phyloP scores from a whole-genome alignment of 2,797 vertebrate genomes.

The Peromyscus eremicus region DNA sequence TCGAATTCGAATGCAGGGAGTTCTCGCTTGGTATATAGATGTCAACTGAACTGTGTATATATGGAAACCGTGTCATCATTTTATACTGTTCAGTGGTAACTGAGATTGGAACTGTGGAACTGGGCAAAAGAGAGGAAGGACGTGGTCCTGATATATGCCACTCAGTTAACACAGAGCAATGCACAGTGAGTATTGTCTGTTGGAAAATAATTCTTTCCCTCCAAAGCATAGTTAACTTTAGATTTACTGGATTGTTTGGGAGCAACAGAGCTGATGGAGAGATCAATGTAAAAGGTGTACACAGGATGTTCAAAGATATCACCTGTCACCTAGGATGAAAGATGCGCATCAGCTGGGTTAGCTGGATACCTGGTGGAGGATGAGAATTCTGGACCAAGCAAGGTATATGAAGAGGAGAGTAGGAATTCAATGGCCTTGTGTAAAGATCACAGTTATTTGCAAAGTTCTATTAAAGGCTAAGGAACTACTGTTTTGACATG shows the following conservation, averaged over 20 bases:
- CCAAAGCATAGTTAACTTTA: constrained; percentile 31
- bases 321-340: neutral
- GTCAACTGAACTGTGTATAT: neutral
- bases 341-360: neutral
- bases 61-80: neutral
- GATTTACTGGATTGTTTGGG: constrained; percentile 31
- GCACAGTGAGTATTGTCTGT: neutral
- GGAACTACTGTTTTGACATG: neutral
- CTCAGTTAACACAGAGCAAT: neutral
- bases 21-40: neutral
- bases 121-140: constrained; percentile 12
- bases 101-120: neutral
- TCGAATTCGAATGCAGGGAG: constrained; percentile 31
- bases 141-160: neutral
- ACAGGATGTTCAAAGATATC: neutral
- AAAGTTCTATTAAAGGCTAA: neutral
- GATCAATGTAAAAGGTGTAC: neutral
- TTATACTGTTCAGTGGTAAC: neutral
- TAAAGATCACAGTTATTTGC: neutral
- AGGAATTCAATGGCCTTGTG: neutral
- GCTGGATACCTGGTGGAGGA: neutral
- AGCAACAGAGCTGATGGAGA: neutral
- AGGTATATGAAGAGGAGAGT: neutral
- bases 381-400: neutral
- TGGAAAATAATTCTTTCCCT: neutral